Evolutionary conservation across 1,140 invertebrate species (phyloP), one percentile per base, ranked within the genome.

Genomic region (Andrena cerasifolii): DNA sequence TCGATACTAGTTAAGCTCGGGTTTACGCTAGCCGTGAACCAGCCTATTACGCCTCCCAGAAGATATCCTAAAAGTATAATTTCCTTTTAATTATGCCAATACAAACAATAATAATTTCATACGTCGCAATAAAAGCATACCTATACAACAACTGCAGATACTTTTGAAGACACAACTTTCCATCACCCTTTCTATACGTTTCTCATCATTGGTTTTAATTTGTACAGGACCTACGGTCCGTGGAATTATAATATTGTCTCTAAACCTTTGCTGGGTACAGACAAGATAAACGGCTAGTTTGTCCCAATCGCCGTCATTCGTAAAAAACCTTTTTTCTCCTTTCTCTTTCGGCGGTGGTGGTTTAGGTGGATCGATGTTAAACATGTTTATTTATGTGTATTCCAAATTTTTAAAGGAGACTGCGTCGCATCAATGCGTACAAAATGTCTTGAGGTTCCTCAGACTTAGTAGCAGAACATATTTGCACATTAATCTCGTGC

Each of bases 11-110:
- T 94, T 63, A 97, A 94, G 86, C 96, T 96, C 31, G 98, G 98
- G 93, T 98, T 98, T 14, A 99, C 96, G 80, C 98, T 98, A 6
- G 98, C 97, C 31, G 98, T 97, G 92, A 99, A 99, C 49, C 99
- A 92, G 81, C 99, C 99, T 86, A 99, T 96, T 3, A 96, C 98
- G 68, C 95, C 97, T 78, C 99, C 99, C 67, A 99, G 93, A 66
- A 96, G 98, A 94, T 97, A 99, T 61, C 99, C 98, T 97, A 86
- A 75, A 93, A 92, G 83, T 66, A 67, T 76, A 82, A 63, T 33
- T 24, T 43, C 51, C 54, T 26, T 58, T n/a, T 5, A 71, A 24
- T 77, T 43, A 56, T 7, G 26, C 6, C 4, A 0, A 43, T 21
- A 36, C 12, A 59, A 45, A 45, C 26, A 49, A 21, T 65, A 40